Evolutionary conservation across 2,113 vertebrate genomes (phyloP), one percentile per base, ranked within the genome.

Genomic region (Hypomesus transpacificus): DNA sequence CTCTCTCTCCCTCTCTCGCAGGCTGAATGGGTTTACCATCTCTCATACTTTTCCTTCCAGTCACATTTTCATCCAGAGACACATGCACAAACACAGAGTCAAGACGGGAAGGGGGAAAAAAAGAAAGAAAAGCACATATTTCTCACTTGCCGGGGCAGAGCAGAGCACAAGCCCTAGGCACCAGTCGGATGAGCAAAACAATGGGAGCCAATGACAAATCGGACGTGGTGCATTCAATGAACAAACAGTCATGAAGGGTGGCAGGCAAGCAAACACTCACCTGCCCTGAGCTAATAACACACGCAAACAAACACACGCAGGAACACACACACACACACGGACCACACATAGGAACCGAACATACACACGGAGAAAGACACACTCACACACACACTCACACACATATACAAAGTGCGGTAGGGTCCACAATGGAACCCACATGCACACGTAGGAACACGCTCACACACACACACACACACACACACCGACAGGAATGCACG

Each of bases 261-360:
- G 86, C 84, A 78, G 84, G 84, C 77, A 82, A 76, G 73, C 81
- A 89, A 90, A 90, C 85, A 89, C 83, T 88, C 85, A 89, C 87
- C 85, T 89, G 86, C 86, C 87, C 74, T 85, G 66, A 84, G 87
- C 84, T 83, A 85, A 91, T 87, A 84, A 85, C 50, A 14, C 14
- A 28, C 65, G 74, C 62, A 74, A 62, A 69, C 64, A 61, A 70
- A 77, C 52, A 77, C 77, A 34, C 8, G 61, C 50, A 77, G 73
- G 71, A 66, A 24, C 51, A 56, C 60, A 67, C 70, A 22, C 3
- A 24, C 6, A 34, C 34, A 53, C 31, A 31, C 6, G 39, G 39
- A 11, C 39, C 39, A 2, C 39, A 13, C 39, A 11, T 11, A 11
- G 39, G 39, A 46, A 46, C 39, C 18, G 31, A 20, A 20, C 28